Base-by-base conservation (phyloP, 2,113 vertebrate genomes). In the Solenodon paradoxus region DNA sequence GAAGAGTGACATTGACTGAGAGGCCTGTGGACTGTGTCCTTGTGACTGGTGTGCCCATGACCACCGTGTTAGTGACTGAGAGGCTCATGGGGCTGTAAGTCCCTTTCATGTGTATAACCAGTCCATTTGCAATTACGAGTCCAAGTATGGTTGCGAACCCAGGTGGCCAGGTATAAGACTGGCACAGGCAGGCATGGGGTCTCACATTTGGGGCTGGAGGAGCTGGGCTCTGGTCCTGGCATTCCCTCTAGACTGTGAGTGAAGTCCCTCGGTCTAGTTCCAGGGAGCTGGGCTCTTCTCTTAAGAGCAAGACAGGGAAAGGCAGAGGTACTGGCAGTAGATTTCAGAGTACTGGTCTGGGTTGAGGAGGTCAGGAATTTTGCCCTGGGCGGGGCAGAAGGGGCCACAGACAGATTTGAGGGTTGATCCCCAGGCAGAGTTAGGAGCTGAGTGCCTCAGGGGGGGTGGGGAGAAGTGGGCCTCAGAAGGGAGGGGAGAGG, bases 401-500 rank as follows among this genome's bases (percentile, higher is more conserved):
- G 98, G 98, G 98, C 98, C 97, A 97, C 97, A 96, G 97, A 98
- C 97, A 98, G 98, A 98, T 98, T 98, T 98, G 95, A 93, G 82
- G 69, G 85, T 93, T 2, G 16, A 82, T 94, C 91, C 75, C 79
- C 75, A 93, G 75, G 83, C 94, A 88, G 98, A 98, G 98, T 98
- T 98, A 99, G 98, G 98, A 98, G 98, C 98, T 98, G 64, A 45
- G 59, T 74, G 98, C 98, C 98, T 98, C 98, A 97, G 97, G 98
- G 98, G 98, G 98, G 98, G 98, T 97, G 98, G 98, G 95, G 99
- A 99, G 98, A 98, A 98, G 98, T 99, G 99, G 99, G 99, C 99
- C 99, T 99, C 99, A 98, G 99, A 99, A 99, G 98, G 99, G 99
- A 99, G 99, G 99, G 99, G 98, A 99, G 98, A 99, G 99, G 99